A percentile compares a stretch with the other conserved stretches of the same genome.
phyloP scores from a whole-genome alignment of 2,888 invertebrate genomes.

The Monoplex corrugatus region DNA sequence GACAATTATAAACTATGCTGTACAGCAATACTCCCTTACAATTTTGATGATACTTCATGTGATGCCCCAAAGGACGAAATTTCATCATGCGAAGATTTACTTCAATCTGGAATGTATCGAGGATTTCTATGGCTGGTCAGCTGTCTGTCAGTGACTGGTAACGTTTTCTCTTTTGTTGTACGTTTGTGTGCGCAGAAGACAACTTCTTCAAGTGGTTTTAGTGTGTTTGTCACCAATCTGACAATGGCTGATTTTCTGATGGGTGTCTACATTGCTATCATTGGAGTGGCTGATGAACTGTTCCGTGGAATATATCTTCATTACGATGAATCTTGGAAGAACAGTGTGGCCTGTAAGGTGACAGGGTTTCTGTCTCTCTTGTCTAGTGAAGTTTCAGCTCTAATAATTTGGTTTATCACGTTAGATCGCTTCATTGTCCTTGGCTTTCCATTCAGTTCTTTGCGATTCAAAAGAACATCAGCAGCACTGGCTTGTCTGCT shows the following conservation, averaged over 20 bases:
- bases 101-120: neutral
- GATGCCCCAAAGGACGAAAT: neutral
- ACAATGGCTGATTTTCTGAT: conserved; percentile 3
- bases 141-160: neutral
- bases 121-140: neutral
- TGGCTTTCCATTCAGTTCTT: neutral
- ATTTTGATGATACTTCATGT: neutral
- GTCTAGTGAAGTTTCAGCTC: neutral
- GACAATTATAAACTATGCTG: conserved; percentile 9
- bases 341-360: neutral
- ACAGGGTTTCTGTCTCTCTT: neutral
- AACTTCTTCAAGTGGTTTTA: neutral
- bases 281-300: neutral
- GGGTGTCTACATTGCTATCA: neutral
- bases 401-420: neutral
- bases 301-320: neutral
- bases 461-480: neutral
- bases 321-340: neutral
- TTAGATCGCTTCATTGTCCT: neutral
- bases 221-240: neutral
- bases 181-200: neutral
- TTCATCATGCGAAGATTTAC: neutral
- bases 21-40: neutral
- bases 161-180: neutral
- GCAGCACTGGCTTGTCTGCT: neutral